Conservation (phyloP, 2,113 vertebrate species). For the Microtus richardsoni region DNA sequence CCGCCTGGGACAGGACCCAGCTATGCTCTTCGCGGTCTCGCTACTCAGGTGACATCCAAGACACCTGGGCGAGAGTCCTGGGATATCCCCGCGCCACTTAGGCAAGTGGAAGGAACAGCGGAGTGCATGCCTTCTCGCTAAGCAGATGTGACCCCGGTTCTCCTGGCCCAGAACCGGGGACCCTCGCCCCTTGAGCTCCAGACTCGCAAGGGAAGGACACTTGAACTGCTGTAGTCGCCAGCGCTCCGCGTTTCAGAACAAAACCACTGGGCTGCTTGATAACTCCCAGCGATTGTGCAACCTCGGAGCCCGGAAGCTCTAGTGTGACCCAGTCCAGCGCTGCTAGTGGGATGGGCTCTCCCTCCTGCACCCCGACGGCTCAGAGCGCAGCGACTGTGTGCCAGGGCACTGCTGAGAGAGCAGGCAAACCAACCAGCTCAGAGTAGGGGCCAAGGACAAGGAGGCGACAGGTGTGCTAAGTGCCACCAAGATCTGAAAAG, state of each 20-base stretch:
- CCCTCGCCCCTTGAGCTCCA: not conserved
- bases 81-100: not conserved
- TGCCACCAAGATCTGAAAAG: too few relatives aligned
- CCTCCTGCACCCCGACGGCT: fast-evolving
- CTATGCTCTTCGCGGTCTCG: too few relatives aligned
- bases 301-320: fast-evolving
- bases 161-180: fast-evolving
- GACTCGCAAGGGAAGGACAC: not conserved
- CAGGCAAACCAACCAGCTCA: fast-evolving
- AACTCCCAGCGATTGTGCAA: not conserved
- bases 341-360: not conserved
- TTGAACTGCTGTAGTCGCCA: not conserved
- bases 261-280: not conserved
- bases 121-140: not conserved
- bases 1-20: not conserved
- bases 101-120: not conserved
- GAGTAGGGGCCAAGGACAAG: fast-evolving
- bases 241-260: not conserved
- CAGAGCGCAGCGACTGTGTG: fast-evolving
- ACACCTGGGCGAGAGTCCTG: not conserved
- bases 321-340: fast-evolving
- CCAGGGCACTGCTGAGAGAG: fast-evolving
- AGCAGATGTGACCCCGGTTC: not conserved
- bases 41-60: not conserved
- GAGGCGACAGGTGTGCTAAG: not conserved